A percentile compares a stretch with the other conserved stretches of the same genome.
Evolutionary conservation across 2,797 vertebrate species (phyloP).

Genomic region (Otolemur crassicaudatus): DNA sequence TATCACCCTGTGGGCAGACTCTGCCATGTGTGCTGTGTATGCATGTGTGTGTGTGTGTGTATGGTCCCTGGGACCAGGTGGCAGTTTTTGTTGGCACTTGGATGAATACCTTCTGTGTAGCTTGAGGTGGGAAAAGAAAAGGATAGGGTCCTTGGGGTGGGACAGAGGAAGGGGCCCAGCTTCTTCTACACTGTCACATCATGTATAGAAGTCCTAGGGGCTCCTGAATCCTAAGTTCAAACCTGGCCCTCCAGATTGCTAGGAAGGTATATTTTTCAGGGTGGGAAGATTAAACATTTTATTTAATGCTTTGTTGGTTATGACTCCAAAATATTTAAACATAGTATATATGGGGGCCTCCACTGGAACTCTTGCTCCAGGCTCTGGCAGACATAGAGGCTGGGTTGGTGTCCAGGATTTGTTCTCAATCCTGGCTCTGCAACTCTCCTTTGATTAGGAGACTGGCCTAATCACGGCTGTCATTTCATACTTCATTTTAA

Average conservation of each 20-base stretch:
- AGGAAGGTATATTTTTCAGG: neutral
- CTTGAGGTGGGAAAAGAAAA: neutral
- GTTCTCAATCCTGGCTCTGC: neutral
- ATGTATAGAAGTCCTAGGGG: neutral
- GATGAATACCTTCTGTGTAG: neutral
- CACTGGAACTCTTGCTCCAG: neutral
- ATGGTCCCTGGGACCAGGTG: neutral
- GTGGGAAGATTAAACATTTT: constrained; percentile 14
- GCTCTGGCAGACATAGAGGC: neutral
- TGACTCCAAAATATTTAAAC: neutral
- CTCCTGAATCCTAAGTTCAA: neutral
- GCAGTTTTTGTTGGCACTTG: neutral
- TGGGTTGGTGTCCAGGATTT: neutral
- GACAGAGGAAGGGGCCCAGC: no score
- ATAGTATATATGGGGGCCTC: neutral
- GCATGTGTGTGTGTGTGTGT: neutral
- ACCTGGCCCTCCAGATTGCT: neutral
- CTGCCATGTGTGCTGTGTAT: neutral
- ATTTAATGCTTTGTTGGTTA: neutral
- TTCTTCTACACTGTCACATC: neutral
- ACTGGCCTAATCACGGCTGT: constrained; percentile 35
- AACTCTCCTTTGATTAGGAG: constrained; percentile 1
- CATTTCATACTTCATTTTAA: constrained; percentile 44
- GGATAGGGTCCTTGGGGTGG: neutral
- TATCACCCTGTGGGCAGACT: neutral